A percentile compares a stretch with the other conserved stretches of the same genome.
phyloP scores from a whole-genome alignment of 2,888 invertebrate species.

The Rhamphomyia laevipes region DNA sequence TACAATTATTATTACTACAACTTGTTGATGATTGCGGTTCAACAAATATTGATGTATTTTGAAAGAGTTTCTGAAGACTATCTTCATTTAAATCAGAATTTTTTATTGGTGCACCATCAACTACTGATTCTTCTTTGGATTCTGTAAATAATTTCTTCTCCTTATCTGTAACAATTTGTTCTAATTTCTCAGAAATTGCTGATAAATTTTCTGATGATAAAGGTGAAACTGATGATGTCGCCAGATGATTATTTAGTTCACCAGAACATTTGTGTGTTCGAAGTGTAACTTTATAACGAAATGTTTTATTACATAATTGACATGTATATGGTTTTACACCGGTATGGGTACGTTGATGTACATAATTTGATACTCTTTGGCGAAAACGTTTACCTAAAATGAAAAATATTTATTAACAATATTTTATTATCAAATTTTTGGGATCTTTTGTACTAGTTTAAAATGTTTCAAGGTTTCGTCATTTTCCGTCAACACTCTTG shows the following conservation, averaged over 20 bases:
- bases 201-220: not conserved
- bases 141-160: not conserved
- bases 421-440: too few relatives aligned
- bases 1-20: slow-evolving; percentile 2
- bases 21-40: slow-evolving; percentile 8
- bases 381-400: slow-evolving; percentile 71
- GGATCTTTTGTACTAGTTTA: too few relatives aligned
- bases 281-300: slow-evolving; percentile 76
- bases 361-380: slow-evolving; percentile 73
- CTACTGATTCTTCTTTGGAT: slow-evolving; percentile 8
- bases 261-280: slow-evolving; percentile 66
- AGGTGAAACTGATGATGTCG: not conserved
- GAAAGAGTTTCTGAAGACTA: slow-evolving; percentile 30
- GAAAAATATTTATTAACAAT: too few relatives aligned
- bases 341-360: slow-evolving; percentile 49
- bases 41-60: slow-evolving; percentile 40
- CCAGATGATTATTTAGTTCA: not conserved
- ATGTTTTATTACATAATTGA: slow-evolving; percentile 65
- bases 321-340: slow-evolving; percentile 81
- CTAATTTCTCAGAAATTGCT: slow-evolving; percentile 26
- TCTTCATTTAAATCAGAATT: not conserved
- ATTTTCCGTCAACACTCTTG: too few relatives aligned
- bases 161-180: not conserved
- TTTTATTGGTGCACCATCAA: slow-evolving; percentile 25
- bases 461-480: too few relatives aligned